Evolutionary conservation across 2,888 invertebrate species (phyloP), one percentile per base, ranked within the genome.

Genomic region (Luperina nickerlii): DNA sequence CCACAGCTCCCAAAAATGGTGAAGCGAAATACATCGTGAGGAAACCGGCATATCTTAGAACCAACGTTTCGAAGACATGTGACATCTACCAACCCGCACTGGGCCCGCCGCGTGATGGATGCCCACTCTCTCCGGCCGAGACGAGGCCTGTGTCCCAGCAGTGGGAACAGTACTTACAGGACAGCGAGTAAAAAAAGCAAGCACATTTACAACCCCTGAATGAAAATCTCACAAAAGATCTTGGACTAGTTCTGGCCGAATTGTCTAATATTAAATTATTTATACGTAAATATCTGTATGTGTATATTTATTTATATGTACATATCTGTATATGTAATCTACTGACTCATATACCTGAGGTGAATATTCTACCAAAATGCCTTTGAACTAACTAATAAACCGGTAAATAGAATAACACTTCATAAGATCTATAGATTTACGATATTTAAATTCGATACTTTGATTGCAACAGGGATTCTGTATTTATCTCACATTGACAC

Each of bases 321-420:
- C n/a, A n/a, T n/a, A n/a, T n/a, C n/a, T n/a, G n/a, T 57, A 66
- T 32, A 60, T 68, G 13, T 24, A 68, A 63, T 67, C 38, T 54
- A 15, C 32, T 76, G 57, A 81, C 69, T 65, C 65, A 62, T 62
- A 42, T 32, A 38, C 20, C 20, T 32, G 7, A 62, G 42, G 38
- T 45, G 18, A 83, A 78, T 72, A 51, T 57, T 63, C 77, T 27
- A 27, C 45, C 13, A 32, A 71, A 74, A 62, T 42, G 38, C 69
- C 71, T 82, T 84, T 76, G 76, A 76, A 81, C 72, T 65, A 68
- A 75, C 51, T 60, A 48, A 66, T 74, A 78, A 74, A 80, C 70
- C 6, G 45, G 18, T 63, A 63, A 81, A 67, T 67, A 71, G 42
- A 81, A 70, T 60, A 38, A 67, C 38, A 45, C 45, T 81, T 38